phyloP scores from a whole-genome alignment of 1,140 invertebrate species.

The Globodera rostochiensis region DNA sequence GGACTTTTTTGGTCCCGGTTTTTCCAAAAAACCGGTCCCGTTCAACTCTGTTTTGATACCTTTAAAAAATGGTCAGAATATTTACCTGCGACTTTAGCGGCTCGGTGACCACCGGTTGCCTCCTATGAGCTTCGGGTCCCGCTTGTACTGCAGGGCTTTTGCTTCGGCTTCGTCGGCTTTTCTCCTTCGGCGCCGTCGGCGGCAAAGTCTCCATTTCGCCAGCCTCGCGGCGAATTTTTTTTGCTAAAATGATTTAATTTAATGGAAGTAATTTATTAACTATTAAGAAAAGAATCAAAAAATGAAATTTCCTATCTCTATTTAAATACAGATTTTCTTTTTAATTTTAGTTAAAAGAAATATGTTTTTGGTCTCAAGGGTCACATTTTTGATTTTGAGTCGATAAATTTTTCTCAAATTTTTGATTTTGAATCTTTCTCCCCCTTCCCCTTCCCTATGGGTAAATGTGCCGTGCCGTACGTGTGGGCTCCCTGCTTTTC shows the following conservation, averaged over 20 bases:
- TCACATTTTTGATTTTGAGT: too few species aligned
- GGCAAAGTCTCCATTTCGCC: constrained; percentile 45
- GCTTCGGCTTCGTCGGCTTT: constrained; percentile 48
- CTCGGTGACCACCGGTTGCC: constrained; percentile 55
- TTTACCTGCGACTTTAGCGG: constrained; percentile 57
- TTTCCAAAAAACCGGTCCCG: neutral
- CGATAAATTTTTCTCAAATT: too few species aligned
- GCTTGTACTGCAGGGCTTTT: constrained; percentile 40
- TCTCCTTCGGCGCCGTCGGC: constrained; percentile 49
- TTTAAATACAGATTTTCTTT: too few species aligned
- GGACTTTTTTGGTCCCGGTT: too few species aligned
- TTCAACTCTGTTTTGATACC: neutral
- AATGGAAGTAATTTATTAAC: neutral
- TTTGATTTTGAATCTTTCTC: neutral
- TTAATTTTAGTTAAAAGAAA: too few species aligned
- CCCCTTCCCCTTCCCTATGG: neutral
- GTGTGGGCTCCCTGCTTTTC: constrained; percentile 34
- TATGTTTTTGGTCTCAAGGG: too few species aligned
- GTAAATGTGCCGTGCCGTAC: neutral
- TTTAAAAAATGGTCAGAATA: constrained; percentile 9
- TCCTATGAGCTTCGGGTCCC: constrained; percentile 48
- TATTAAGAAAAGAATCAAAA: neutral
- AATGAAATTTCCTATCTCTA: too few species aligned
- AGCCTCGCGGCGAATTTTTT: constrained; percentile 24
- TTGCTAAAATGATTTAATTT: constrained; percentile 9